These are phyloP conservation scores for Amiota communis DNA, from an alignment of 2,888 invertebrate genomes.

Conservation along the genomic window DNA sequence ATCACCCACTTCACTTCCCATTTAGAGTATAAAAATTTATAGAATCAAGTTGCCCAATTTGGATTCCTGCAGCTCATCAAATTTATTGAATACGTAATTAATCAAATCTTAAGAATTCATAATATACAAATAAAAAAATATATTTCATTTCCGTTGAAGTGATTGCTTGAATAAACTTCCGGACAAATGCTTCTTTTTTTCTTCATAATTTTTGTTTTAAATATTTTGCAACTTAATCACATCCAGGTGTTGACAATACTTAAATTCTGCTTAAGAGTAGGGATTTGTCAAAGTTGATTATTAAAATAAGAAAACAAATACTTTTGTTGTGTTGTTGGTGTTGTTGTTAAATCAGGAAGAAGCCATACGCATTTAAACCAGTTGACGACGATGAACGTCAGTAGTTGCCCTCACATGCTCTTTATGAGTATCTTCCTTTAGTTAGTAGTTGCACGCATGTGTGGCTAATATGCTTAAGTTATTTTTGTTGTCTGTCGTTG, in stretches of 20 bases:
- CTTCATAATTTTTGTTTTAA: no score
- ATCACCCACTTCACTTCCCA: no score
- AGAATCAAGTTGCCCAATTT: no score
- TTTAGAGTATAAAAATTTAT: no score
- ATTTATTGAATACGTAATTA: no score
- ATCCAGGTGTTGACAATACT: conserved; percentile 34
- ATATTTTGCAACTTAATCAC: conserved; percentile 3
- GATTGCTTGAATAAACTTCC: background rate
- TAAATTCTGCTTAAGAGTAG: conserved; percentile 10
- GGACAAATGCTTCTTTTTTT: background rate
- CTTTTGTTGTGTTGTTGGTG: background rate
- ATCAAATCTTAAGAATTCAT: background rate
- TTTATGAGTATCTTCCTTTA: background rate
- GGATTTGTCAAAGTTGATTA: conserved; percentile 4
- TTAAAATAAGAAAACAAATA: background rate
- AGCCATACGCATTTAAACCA: conserved; percentile 13
- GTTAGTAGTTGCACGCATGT: conserved; percentile 14
- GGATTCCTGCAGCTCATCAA: no score
- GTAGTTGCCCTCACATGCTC: no score
- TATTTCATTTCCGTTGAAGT: conserved; percentile 20
- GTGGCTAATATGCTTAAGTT: conserved; percentile 24
- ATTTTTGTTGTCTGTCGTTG: background rate
- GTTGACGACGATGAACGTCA: background rate
- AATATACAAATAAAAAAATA: conserved; percentile 17
- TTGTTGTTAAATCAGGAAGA: conserved; percentile 6